Percentiles rank a stretch among this genome's conserved stretches.
phyloP scores from a whole-genome alignment of 2,888 invertebrate genomes.

The Elysia crispata region DNA sequence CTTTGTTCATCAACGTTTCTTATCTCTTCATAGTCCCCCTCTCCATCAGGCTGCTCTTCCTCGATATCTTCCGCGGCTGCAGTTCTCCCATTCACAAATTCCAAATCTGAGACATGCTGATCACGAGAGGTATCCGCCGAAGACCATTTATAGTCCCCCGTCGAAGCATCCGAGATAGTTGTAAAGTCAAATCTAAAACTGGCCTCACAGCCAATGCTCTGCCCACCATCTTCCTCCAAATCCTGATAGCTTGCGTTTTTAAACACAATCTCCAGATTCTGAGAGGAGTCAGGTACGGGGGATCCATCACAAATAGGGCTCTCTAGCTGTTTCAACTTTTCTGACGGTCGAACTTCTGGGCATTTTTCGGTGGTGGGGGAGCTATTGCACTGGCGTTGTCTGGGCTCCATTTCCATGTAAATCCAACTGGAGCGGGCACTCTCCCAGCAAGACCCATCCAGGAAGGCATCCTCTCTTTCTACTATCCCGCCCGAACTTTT shows the following conservation, averaged over 20 bases:
- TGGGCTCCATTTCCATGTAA: constrained; percentile 55
- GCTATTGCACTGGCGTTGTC: background rate
- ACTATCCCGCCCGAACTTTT: too few relatives aligned
- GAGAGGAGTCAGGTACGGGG: too few relatives aligned
- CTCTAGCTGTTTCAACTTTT: background rate
- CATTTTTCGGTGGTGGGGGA: too few relatives aligned
- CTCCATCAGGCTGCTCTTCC: constrained; percentile 3
- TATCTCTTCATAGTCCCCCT: constrained; percentile 25
- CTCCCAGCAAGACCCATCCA: constrained; percentile 45
- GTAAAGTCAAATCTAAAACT: too few relatives aligned
- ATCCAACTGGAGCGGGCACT: constrained; percentile 57
- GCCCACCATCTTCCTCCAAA: background rate
- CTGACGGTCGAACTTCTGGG: too few relatives aligned
- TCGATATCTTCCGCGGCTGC: constrained; percentile 24
- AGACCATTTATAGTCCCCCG: too few relatives aligned
- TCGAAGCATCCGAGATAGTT: too few relatives aligned
- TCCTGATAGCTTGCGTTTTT: background rate
- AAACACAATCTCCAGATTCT: too few relatives aligned
- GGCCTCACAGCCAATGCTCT: too few relatives aligned
- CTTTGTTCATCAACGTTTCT: background rate
- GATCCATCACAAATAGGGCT: too few relatives aligned
- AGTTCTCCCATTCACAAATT: constrained; percentile 20
- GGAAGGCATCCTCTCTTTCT: too few relatives aligned
- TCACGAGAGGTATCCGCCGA: too few relatives aligned
- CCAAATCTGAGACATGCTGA: background rate